Evolutionary conservation across 2,113 vertebrate species (phyloP).

Genomic region (Drymodes brunneopygia): DNA sequence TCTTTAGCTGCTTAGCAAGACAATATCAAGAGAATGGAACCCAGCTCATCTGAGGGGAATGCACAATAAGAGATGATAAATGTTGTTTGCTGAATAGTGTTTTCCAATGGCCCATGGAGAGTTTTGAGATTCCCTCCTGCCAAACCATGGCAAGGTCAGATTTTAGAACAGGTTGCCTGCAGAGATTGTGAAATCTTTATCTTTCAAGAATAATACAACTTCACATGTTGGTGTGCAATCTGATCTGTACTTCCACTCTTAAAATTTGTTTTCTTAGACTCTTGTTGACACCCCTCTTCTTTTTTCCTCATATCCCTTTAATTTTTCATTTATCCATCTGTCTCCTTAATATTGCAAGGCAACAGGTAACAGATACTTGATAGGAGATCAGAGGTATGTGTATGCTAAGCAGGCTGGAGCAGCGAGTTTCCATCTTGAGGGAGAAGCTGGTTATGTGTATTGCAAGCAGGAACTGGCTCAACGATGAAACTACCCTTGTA

Average conservation of each 20-base stretch:
- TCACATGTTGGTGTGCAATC: background rate
- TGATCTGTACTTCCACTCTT: background rate
- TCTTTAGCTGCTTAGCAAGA: background rate
- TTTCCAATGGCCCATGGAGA: background rate
- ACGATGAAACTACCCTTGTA: background rate
- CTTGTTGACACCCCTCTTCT: background rate
- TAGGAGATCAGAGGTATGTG: background rate
- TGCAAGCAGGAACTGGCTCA: background rate
- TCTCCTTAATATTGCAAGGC: background rate
- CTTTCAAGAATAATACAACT: background rate
- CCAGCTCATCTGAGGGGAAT: background rate
- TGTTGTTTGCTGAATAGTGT: background rate
- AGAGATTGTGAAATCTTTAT: background rate
- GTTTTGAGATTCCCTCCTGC: background rate
- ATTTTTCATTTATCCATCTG: rapidly evolving
- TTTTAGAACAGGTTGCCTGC: background rate
- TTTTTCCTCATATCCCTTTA: background rate
- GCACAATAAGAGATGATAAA: background rate
- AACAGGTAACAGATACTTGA: background rate
- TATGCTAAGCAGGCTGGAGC: background rate
- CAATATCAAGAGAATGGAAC: background rate
- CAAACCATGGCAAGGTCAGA: background rate
- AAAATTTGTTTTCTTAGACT: background rate
- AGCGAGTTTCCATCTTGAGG: background rate
- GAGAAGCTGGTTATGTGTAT: background rate